These are phyloP conservation scores for Lampris incognitus DNA, from an alignment of 2,113 vertebrate genomes.

Conservation along the genomic window DNA sequence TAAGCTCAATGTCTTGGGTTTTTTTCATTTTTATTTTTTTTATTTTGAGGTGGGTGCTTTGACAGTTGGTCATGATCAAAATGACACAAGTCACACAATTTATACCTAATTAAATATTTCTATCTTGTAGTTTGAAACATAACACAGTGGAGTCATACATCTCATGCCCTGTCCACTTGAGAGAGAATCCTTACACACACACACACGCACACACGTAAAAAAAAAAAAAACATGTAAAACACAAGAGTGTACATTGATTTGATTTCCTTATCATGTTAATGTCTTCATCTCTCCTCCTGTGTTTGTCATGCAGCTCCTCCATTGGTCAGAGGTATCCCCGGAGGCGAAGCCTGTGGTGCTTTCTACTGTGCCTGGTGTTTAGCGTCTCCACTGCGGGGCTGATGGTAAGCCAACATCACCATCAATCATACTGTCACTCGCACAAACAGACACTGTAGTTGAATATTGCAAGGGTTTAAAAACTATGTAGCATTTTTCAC, in stretches of 20 bases:
- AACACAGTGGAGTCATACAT: not conserved
- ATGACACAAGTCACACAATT: too few relatives aligned
- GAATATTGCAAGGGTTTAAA: not conserved
- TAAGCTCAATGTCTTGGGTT: not conserved
- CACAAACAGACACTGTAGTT: not conserved
- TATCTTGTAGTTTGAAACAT: not conserved
- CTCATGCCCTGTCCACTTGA: not conserved
- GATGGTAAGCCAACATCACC: conserved; percentile 82
- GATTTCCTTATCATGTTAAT: not conserved
- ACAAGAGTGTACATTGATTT: too few relatives aligned
- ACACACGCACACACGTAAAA: too few relatives aligned
- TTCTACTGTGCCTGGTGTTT: conserved; percentile 89
- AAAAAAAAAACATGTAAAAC: too few relatives aligned
- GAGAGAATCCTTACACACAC: too few relatives aligned
- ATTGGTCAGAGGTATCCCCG: conserved; percentile 91
- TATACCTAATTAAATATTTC: too few relatives aligned
- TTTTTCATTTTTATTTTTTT: too few relatives aligned
- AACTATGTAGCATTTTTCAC: too few relatives aligned
- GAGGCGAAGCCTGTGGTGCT: conserved; percentile 91
- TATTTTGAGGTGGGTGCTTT: too few relatives aligned
- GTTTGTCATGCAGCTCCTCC: conserved; percentile 82
- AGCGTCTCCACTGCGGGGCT: conserved; percentile 88
- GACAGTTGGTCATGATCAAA: too few relatives aligned
- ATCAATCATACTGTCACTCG: not conserved
- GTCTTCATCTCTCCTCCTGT: not conserved